Percentiles rank a stretch among this genome's conserved stretches.
Evolutionary conservation across 1,140 invertebrate genomes (phyloP).

Genomic region (Panagrolaimus sp.): DNA sequence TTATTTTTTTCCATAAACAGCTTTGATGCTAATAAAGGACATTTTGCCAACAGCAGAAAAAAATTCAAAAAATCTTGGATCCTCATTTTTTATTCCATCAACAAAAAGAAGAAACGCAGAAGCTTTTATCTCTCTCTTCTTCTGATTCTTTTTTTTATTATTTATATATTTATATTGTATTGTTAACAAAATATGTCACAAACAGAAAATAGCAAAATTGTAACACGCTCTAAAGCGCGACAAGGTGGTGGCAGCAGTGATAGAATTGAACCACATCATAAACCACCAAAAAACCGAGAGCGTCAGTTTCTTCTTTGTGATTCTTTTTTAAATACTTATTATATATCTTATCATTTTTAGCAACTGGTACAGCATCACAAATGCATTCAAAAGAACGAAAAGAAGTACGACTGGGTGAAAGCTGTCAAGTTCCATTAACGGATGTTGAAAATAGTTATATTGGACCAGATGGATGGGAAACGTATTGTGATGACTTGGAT

Average conservation of each 20-base stretch:
- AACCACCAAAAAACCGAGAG: neutral
- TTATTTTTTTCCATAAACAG: neutral
- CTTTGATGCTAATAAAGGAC: neutral
- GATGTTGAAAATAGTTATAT: conserved; percentile 9
- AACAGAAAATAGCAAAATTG: neutral
- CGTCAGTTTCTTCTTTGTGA: neutral
- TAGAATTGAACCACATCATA: neutral
- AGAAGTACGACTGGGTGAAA: conserved; percentile 3
- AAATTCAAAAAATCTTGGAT: neutral
- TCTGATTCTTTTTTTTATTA: too few species aligned
- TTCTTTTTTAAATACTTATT: neutral
- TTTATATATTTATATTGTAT: too few species aligned
- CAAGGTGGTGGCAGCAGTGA: neutral
- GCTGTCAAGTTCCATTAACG: neutral
- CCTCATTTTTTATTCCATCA: too few species aligned
- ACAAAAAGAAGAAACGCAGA: too few species aligned
- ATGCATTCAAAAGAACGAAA: conserved; percentile 6
- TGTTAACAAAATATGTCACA: too few species aligned
- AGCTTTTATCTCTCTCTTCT: too few species aligned
- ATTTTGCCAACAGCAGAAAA: neutral
- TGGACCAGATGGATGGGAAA: neutral
- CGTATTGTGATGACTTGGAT: neutral
- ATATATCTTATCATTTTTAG: conserved; percentile 11
- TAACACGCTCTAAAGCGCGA: neutral
- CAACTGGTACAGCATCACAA: neutral